Evolutionary conservation across 2,113 vertebrate species (phyloP).

Genomic region (Sphaerodactylus townsendi): DNA sequence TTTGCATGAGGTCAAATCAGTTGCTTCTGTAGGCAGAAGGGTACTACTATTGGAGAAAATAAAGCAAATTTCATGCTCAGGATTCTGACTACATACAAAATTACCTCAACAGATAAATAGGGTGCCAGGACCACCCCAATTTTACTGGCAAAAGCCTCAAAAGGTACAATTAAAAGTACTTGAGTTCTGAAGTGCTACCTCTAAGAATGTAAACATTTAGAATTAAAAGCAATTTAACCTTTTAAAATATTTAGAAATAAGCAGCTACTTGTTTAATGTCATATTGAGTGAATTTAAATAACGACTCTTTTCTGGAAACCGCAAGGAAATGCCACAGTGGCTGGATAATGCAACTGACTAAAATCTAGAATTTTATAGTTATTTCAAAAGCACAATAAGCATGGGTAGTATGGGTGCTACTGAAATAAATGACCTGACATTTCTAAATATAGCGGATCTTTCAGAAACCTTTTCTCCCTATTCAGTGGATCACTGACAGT

Average conservation of each 20-base stretch:
- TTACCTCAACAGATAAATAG: not conserved
- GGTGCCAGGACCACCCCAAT: not conserved
- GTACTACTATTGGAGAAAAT: not conserved
- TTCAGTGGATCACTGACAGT: too few relatives aligned
- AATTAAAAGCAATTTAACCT: slow-evolving; percentile 6
- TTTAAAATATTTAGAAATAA: slow-evolving; percentile 14
- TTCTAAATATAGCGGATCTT: not conserved
- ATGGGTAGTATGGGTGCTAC: not conserved
- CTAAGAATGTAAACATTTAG: not conserved
- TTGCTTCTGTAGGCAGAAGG: not conserved
- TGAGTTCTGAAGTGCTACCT: not conserved
- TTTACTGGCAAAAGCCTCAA: not conserved
- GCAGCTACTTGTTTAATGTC: slow-evolving; percentile 15
- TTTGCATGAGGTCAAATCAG: not conserved
- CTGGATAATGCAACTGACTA: not conserved
- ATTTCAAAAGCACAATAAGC: not conserved
- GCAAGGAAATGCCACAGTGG: not conserved
- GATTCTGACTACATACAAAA: not conserved
- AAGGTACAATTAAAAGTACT: not conserved
- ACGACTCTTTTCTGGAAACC: not conserved
- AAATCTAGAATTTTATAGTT: not conserved
- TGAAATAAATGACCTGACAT: not conserved
- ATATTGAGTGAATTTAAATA: not conserved
- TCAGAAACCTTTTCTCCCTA: not conserved
- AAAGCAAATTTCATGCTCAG: not conserved